Base-by-base conservation (phyloP, 2,113 vertebrate genomes). In the Tupaia tana region DNA sequence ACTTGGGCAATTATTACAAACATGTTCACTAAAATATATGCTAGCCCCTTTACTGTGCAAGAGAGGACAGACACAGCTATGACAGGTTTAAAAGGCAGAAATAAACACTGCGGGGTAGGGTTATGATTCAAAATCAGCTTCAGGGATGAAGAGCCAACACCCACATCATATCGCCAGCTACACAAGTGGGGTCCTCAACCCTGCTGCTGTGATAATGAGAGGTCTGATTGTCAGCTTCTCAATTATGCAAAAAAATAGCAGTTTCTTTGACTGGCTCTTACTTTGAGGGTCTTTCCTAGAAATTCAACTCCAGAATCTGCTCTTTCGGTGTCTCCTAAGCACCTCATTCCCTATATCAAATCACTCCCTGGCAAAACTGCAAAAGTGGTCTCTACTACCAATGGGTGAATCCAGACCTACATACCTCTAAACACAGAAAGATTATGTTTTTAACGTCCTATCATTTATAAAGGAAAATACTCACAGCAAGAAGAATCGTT, bases 261-360 rank as follows among this genome's bases (percentile, higher is more conserved):
- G 34, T 64, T 78, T 82, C 34, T 58, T 81, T 69, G 29, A 31
- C 80, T 70, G 66, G 75, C 24, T 20, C n/a, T 77, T 67, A 77
- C 77, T 90, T 86, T 77, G 54, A 43, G 70, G 79, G 25, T 61
- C 34, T 90, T 93, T 95, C 85, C 73, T 95, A 93, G 85, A 97
- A 95, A 97, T 73, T 88, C 81, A 81, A 93, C 27, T 24, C 9
- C 52, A 78, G 25, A 52, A 31, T 18, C n/a, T 54, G 52, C 79
- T 74, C 56, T 71, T 75, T 24, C 73, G 87, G 56, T n/a, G 77
- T 54, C 43, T 93, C 67, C 80, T 64, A 84, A 81, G 59, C 61
- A 86, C 31, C 43, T 92, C 59, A 86, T 92, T 86, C 69, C 67
- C 64, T 75, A 16, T 16, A 81, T 90, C 74, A 92, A 93, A 88